These are phyloP conservation scores for Grantiella picta DNA, from an alignment of 2,113 vertebrate genomes.

Conservation along the genomic window DNA sequence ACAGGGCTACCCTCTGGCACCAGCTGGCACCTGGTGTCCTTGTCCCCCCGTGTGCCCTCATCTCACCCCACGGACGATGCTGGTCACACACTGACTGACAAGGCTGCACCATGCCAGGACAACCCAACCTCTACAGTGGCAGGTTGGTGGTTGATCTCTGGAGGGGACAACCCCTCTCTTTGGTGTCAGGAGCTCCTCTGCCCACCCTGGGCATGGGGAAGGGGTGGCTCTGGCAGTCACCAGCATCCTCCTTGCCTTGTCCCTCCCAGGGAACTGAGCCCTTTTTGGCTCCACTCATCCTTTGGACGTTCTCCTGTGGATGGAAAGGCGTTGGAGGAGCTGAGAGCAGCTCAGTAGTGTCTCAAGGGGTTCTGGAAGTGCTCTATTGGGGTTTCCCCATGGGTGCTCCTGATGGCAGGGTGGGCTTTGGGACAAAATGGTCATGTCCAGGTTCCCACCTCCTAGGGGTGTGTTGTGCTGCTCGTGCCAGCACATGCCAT, in stretches of 20 bases:
- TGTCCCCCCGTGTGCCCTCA: not conserved
- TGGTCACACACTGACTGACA: not conserved
- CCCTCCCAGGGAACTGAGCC: not conserved
- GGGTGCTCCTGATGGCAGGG: not conserved
- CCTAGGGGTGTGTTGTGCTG: not conserved
- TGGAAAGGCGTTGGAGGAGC: not conserved
- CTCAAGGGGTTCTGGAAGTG: not conserved
- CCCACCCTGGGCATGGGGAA: not conserved
- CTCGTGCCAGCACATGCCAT: rapidly evolving
- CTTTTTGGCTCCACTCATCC: not conserved
- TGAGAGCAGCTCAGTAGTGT: not conserved
- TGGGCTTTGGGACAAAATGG: not conserved
- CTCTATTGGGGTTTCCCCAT: not conserved
- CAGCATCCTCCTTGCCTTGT: not conserved
- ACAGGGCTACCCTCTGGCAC: not conserved
- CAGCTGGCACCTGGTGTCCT: not conserved
- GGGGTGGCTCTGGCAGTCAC: not conserved
- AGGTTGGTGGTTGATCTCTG: not conserved
- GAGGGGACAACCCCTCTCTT: conserved; percentile 15
- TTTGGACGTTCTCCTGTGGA: not conserved
- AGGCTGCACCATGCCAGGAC: not conserved
- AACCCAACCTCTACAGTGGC: not conserved
- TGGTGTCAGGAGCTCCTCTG: conserved; percentile 29
- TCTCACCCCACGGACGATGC: rapidly evolving
- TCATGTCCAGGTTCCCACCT: not conserved